Evolutionary conservation across 2,888 invertebrate species (phyloP).

Genomic region (Acleris laterana): DNA sequence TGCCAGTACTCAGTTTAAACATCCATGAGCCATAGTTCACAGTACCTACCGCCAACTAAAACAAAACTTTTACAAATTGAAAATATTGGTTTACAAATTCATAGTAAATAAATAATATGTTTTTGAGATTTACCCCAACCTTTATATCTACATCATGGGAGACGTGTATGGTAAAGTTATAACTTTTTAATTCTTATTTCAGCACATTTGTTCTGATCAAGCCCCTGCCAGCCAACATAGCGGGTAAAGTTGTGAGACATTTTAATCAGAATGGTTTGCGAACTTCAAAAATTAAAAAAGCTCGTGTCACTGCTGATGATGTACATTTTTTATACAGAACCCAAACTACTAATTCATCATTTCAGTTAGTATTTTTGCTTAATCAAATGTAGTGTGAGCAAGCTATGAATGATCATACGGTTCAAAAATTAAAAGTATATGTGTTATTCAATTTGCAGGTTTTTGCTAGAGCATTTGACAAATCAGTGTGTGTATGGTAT

Average conservation of each 20-base stretch:
- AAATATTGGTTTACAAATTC: too few species aligned
- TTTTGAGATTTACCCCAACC: too few species aligned
- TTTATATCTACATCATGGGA: too few species aligned
- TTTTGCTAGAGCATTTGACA: conserved; percentile 86
- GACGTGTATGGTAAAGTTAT: neutral
- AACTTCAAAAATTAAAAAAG: conserved; percentile 89
- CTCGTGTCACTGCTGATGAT: conserved; percentile 86
- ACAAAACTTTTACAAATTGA: too few species aligned
- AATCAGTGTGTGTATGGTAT: conserved; percentile 89
- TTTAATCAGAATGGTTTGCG: conserved; percentile 86
- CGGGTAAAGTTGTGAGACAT: conserved; percentile 89
- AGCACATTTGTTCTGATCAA: conserved; percentile 92
- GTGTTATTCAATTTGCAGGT: conserved; percentile 60
- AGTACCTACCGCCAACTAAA: too few species aligned
- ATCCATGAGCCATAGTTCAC: too few species aligned
- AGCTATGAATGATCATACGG: too few species aligned
- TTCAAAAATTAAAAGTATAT: neutral
- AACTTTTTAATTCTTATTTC: conserved; percentile 44
- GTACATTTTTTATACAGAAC: conserved; percentile 70
- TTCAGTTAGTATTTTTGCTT: conserved; percentile 81
- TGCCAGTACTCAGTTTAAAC: too few species aligned
- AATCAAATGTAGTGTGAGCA: too few species aligned
- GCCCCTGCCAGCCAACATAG: conserved; percentile 87
- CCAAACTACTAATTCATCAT: conserved; percentile 73
- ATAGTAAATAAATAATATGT: too few species aligned